Percentiles rank a stretch among this genome's conserved stretches.
Evolutionary conservation across 92 coral and sea anemone genomes (phyloP).

Genomic region (Chrysogorgia sp.): DNA sequence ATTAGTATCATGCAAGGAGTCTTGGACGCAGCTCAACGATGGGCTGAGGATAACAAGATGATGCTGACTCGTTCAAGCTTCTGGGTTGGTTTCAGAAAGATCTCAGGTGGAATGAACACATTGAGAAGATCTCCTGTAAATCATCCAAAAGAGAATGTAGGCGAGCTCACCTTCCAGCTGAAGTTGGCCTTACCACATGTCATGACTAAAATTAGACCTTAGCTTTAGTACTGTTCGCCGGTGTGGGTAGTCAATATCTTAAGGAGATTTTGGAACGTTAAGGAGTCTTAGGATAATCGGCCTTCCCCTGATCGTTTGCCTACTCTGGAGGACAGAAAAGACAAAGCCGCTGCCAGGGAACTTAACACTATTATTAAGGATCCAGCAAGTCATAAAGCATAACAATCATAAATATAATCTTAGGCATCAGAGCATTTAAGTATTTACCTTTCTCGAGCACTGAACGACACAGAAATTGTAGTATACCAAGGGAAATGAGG

Average conservation of each 20-base stretch:
- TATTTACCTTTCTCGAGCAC: background rate
- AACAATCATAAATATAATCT: no score
- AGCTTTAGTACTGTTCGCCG: conserved; percentile 50
- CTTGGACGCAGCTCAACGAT: conserved; percentile 21
- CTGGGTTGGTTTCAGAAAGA: conserved; percentile 56
- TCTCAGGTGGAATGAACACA: conserved; percentile 61
- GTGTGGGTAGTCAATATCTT: conserved; percentile 41
- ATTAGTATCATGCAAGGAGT: conserved; percentile 25
- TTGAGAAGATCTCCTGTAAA: conserved; percentile 53
- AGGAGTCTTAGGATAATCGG: conserved; percentile 2
- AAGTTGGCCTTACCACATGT: conserved; percentile 30
- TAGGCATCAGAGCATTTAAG: background rate
- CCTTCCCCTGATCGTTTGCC: no score
- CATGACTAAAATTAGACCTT: no score
- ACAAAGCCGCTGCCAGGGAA: no score
- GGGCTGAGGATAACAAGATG: conserved; percentile 37
- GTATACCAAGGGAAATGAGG: no score
- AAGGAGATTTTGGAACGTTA: conserved; percentile 12
- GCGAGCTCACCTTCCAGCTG: conserved; percentile 57
- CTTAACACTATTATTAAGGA: no score
- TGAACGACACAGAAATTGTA: no score
- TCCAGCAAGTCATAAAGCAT: no score
- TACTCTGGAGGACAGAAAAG: no score
- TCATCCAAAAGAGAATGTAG: conserved; percentile 54
- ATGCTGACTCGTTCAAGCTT: conserved; percentile 44